phyloP scores from a whole-genome alignment of 2,888 invertebrate species.

The Lepeophtheirus nordmannii region DNA sequence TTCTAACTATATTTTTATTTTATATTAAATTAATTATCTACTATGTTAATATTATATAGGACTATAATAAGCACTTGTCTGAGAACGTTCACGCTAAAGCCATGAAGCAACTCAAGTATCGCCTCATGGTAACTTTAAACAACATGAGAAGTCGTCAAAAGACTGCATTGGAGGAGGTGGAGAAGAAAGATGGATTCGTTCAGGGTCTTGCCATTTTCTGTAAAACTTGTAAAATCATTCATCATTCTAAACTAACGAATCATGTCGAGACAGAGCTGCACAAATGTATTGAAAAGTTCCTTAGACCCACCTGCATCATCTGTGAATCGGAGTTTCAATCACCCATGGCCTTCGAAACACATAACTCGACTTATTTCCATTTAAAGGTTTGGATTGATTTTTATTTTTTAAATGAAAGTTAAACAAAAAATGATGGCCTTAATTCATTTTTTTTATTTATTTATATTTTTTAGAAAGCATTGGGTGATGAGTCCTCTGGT shows the following conservation, averaged over 20 bases:
- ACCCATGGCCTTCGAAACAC: constrained; percentile 14
- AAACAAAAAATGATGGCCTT: not conserved
- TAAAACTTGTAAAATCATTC: constrained; percentile 8
- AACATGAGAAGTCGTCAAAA: constrained; percentile 7
- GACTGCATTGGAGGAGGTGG: not conserved
- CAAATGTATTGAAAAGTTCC: constrained; percentile 2
- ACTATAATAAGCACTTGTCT: not conserved
- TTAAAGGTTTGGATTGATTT: not conserved
- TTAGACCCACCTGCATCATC: not conserved
- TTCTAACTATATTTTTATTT: too few relatives aligned
- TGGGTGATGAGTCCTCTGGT: not conserved
- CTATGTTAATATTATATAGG: not conserved
- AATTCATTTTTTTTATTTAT: not conserved
- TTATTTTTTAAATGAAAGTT: not conserved
- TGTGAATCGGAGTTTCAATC: constrained; percentile 5
- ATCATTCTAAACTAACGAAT: not conserved
- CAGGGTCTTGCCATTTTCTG: not conserved
- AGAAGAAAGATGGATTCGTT: not conserved
- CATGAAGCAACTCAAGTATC: constrained; percentile 1
- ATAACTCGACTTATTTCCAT: not conserved
- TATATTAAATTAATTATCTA: not conserved
- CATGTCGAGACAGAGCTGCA: constrained; percentile 7
- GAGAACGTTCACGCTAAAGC: not conserved
- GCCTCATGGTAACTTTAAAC: not conserved
- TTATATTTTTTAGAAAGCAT: not conserved